Base-by-base conservation (phyloP, 2,113 vertebrate genomes). In the Holacanthus passer region DNA sequence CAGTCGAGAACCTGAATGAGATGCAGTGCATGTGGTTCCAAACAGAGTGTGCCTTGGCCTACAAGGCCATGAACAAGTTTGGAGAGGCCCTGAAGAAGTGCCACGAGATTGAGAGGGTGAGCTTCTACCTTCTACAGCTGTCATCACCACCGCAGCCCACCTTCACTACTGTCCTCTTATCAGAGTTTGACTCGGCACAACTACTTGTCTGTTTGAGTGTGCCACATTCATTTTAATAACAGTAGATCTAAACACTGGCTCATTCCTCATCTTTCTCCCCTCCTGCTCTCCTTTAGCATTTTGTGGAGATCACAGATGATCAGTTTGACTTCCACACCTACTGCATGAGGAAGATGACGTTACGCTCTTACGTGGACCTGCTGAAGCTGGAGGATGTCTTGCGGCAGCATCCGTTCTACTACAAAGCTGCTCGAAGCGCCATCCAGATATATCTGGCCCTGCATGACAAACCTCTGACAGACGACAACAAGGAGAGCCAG, bases 21-120 rank as follows among this genome's bases (percentile, higher is more conserved):
- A 98, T 98, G 97, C 97, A 98, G 88, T 98, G 97, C 88, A 98
- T 98, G 97, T 98, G 97, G 97, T 98, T 98, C 94, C 97, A 98
- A 93, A 98, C 97, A 8, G 97, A 98, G 72, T 98, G 97, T 81
- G 97, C 97, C 0, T 94, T 97, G 78, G 95, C 97, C 74, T 98
- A 98, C 91, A 96, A 96, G 84, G 90, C 94, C 79, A 96, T 97
- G 96, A 97, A 96, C 94, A 97, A 97, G 92, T 97, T 96, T 16
- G 97, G 97, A 85, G 97, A 98, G 72, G 96, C 97, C 81, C 96
- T 98, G 91, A 98, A 98, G 89, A 98, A 98, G 94, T 98, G 97
- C 92, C 97, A 98, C 63, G 97, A 98, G 94, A 98, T 98, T 52
- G 97, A 98, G 83, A 96, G 97, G 95, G 97, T 98, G 95, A 12